Evolutionary conservation across 1,140 invertebrate species (phyloP).

Genomic region (Nasonia giraulti): DNA sequence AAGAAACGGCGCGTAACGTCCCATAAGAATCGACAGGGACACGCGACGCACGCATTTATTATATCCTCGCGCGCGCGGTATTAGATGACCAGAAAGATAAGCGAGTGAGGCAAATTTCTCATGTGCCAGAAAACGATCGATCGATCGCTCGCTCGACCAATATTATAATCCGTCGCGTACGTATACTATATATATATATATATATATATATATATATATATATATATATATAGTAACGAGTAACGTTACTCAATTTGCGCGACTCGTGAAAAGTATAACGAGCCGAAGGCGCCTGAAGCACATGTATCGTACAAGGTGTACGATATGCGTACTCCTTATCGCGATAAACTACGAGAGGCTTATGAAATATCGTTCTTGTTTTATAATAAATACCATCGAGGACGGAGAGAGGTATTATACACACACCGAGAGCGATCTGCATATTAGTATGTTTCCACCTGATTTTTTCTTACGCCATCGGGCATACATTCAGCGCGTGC

Average conservation of each 20-base stretch:
- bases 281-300: not conserved
- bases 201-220: no score
- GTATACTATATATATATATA: not conserved
- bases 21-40: conserved; percentile 5
- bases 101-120: not conserved
- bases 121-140: conserved; percentile 7
- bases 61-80: not conserved
- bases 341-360: conserved; percentile 3
- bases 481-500: not conserved
- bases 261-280: not conserved
- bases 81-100: conserved; percentile 18
- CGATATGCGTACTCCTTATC: conserved; percentile 14
- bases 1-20: conserved; percentile 8
- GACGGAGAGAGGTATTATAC: not conserved
- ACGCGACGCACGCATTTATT: conserved; percentile 29
- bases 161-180: not conserved
- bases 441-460: conserved; percentile 3
- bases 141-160: conserved; percentile 11
- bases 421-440: not conserved
- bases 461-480: not conserved
- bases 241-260: conserved; percentile 10
- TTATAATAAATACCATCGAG: not conserved
- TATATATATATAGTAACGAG: no score
- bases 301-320: not conserved
- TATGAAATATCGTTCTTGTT: conserved; percentile 26